Base-by-base conservation (phyloP, 2,888 invertebrate species). In the Stenchaetothrips biformis region DNA sequence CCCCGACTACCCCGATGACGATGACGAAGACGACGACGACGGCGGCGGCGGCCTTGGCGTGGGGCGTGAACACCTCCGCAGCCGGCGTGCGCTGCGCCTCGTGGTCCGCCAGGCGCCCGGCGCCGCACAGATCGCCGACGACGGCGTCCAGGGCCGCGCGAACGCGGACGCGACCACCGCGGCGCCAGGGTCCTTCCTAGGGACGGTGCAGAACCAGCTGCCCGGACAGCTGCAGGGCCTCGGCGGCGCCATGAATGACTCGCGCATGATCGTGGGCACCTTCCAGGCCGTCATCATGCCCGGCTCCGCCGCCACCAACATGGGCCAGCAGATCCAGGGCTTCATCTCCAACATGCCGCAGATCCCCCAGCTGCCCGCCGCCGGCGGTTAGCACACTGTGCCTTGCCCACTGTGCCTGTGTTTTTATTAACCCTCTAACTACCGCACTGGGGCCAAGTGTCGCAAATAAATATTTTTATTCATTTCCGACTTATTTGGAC, bases 221-320 rank as follows among this genome's bases (percentile, higher is more conserved):
- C 67, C 67, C 9, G 21, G 21, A 7, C 67, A 74, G 67, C 67
- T 74, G 67, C 67, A 74, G 67, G 67, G 67, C 21, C n/a, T 74
- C 21, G 67, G 67, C 25, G 67, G 67, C 25, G 67, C 67, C 67
- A 25, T 74, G 67, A 25, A 74, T 25, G 25, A 74, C 25, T 74
- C 67, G 21, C 67, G 25, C 9, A 74, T 74, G 67, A 21, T 74
- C 21, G 67, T 74, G 21, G 67, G 67, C 67, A 74, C 25, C 67
- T 74, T 74, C 67, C 67, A 74, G 67, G 67, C 67, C 67, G 25
- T 74, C 67, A 74, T 74, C 67, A 74, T 74, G 67, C 67, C 67
- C 25, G 67, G 67, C 25, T 74, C 67, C 21, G 67, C 67, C 21
- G 67, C 67, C 67, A 74, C 67, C 21, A 25, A 74, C 25, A 21